Evolutionary conservation across 2,888 invertebrate genomes (phyloP).

Genomic region (Phania funesta): DNA sequence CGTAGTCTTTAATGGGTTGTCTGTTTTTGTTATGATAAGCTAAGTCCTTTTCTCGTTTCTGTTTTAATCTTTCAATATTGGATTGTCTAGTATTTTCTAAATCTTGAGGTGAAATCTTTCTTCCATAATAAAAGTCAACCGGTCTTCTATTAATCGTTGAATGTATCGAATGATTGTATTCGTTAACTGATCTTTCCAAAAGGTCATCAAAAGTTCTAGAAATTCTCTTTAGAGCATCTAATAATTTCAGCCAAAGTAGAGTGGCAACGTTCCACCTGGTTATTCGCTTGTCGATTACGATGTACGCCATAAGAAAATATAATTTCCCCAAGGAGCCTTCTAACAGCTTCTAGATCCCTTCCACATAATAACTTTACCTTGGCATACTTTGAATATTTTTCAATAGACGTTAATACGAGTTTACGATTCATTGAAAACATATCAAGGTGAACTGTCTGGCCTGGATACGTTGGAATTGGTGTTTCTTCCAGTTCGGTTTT

Average conservation of each 20-base stretch:
- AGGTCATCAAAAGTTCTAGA: slow-evolving; percentile 56
- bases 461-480: neutral
- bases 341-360: neutral
- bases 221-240: slow-evolving; percentile 59
- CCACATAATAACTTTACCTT: neutral
- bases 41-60: slow-evolving; percentile 43
- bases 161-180: slow-evolving; percentile 63
- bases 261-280: slow-evolving; percentile 36
- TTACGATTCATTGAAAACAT: neutral
- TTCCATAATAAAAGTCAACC: slow-evolving; percentile 60
- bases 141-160: slow-evolving; percentile 58
- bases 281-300: neutral
- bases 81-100: neutral
- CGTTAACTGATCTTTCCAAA: slow-evolving; percentile 52
- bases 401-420: neutral
- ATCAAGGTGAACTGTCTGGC: neutral
- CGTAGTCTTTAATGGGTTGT: neutral
- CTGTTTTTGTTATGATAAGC: slow-evolving; percentile 4
- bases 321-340: neutral
- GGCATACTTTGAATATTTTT: slow-evolving; percentile 8
- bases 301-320: neutral
- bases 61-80: slow-evolving; percentile 3
- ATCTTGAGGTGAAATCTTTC: neutral
- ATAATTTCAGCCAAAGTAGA: slow-evolving; percentile 66
- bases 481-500: too few species aligned